Evolutionary conservation across 2,888 invertebrate genomes (phyloP), one percentile per base, ranked within the genome.

Genomic region (Rosalia funebris): DNA sequence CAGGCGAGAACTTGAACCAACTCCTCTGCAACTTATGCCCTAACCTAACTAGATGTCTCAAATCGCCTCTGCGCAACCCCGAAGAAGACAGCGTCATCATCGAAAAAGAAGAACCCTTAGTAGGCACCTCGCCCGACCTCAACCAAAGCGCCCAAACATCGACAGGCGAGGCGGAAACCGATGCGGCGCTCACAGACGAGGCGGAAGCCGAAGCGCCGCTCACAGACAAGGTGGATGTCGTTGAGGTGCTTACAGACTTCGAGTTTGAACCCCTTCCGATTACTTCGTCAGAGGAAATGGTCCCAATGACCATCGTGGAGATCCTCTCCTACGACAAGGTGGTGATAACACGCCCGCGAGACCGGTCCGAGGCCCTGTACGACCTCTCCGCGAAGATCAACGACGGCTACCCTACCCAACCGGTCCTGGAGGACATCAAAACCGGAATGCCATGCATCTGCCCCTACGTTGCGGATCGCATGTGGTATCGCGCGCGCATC

Each of bases 401-500:
- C 70, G 58, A 73, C 10, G 71, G 81, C n/a, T 84, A 82, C 0
- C 73, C 66, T 0, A 69, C 75, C 1, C 83, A 84, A 71, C 80
- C 84, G 0, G 74, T 79, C 0, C 69, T 89, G 5, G 74, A 80
- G 14, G 81, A 83, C 5, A 79, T 83, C 66, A 81, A 71, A 52
- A 37, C 80, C 58, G 83, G 86, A 71, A 83, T 83, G 73, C 84
- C 88, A 0, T 93, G 93, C 74, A 79, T 89, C 58, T 86, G 89
- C 25, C 78, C 84, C 42, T 90, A 84, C 69, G 79, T 82, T 0
- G 85, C 84, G 50, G 91, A 92, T 74, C 81, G 82, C 0, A 71
- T 79, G 31, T 94, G 92, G 92, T 92, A 92, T 76, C 84, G 94
- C 60, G 92, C 89, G 0, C 74, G 83, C 10, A 84, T 94, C 50